Evolutionary conservation across 2,113 vertebrate species (phyloP).

Genomic region (Triplophysa dalaica): DNA sequence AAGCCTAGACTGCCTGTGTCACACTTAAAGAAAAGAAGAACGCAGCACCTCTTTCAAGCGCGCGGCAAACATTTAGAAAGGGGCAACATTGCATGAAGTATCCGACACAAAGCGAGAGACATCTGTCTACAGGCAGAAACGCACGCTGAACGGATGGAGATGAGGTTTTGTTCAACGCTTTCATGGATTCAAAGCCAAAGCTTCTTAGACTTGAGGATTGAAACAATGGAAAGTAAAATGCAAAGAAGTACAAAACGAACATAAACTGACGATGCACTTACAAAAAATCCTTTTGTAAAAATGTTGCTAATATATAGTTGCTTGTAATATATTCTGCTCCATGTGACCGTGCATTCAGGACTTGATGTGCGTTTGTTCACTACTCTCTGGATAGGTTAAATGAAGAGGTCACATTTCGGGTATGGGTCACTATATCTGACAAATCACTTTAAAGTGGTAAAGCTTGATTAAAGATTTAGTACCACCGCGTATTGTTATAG

Average conservation of each 20-base stretch:
- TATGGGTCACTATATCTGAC: too few species aligned
- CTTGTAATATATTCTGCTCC: not conserved
- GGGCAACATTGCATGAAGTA: conserved; percentile 23
- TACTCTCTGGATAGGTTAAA: too few species aligned
- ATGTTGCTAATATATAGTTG: not conserved
- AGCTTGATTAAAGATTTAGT: not conserved
- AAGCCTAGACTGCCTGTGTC: conserved; percentile 37
- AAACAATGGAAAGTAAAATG: not conserved
- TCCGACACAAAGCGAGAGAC: conserved; percentile 12
- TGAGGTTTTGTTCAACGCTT: not conserved
- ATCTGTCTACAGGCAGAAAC: conserved; percentile 18
- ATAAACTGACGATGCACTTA: not conserved
- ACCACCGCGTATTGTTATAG: not conserved
- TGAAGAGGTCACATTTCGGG: too few species aligned
- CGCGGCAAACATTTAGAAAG: conserved; percentile 26
- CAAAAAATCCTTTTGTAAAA: not conserved
- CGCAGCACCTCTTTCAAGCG: conserved; percentile 38
- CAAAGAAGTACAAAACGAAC: not conserved
- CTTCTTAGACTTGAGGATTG: not conserved
- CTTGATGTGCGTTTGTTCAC: too few species aligned
- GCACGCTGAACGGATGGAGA: not conserved
- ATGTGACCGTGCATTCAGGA: too few species aligned
- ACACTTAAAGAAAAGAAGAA: conserved; percentile 47
- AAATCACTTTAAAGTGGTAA: not conserved
- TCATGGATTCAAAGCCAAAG: not conserved